Evolutionary conservation across 2,797 vertebrate genomes (phyloP).

Genomic region (Gambelia wislizenii): DNA sequence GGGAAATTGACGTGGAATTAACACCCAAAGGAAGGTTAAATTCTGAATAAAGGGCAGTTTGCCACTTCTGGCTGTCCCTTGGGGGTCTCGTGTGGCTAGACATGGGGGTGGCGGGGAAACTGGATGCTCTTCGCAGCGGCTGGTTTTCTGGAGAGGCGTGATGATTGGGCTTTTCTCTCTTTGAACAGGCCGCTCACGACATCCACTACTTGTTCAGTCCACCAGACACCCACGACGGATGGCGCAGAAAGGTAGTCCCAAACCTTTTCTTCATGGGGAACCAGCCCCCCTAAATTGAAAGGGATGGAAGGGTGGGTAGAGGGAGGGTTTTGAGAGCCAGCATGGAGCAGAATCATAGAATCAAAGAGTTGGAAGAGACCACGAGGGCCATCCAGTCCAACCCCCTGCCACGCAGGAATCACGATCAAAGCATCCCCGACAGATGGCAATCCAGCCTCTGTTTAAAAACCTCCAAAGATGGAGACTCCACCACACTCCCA

Average conservation of each 20-base stretch:
- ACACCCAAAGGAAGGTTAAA: background rate
- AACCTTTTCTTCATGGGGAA: rapidly evolving
- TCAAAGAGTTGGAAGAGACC: too few species aligned
- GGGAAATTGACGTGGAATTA: background rate
- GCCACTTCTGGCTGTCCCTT: too few species aligned
- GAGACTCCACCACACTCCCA: too few species aligned
- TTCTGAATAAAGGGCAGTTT: too few species aligned
- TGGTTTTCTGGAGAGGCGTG: background rate
- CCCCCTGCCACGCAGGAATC: too few species aligned
- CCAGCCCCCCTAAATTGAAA: background rate
- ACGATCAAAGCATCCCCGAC: too few species aligned
- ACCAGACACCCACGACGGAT: constrained; percentile 73
- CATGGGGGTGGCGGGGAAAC: too few species aligned
- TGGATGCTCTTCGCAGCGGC: background rate
- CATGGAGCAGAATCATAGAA: too few species aligned
- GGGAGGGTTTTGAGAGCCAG: background rate
- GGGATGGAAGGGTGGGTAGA: background rate
- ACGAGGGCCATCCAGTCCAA: too few species aligned
- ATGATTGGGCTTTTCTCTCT: background rate
- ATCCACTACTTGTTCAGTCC: constrained; percentile 72
- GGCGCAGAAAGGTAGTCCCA: constrained; percentile 72
- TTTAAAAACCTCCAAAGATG: too few species aligned
- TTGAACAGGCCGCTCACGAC: constrained; percentile 76
- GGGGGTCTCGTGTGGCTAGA: too few species aligned
- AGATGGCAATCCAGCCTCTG: too few species aligned